Base-by-base conservation (phyloP, 2,888 invertebrate species). In the Heliothis peltigera region DNA sequence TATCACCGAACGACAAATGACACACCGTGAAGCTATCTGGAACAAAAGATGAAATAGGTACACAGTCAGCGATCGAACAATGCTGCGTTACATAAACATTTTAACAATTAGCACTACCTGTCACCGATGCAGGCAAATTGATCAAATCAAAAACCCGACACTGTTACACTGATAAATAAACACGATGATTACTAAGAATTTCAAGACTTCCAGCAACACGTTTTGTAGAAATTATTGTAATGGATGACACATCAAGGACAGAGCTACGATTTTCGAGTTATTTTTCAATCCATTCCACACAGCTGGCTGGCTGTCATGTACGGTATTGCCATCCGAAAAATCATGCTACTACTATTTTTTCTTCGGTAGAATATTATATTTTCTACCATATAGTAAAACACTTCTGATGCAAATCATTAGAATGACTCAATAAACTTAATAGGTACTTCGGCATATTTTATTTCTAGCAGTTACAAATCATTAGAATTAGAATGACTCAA, bases 161-260 rank as follows among this genome's bases (percentile, higher is more conserved):
- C 43, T 28, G 54, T 70, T 55, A 73, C 64, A 75, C 64, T 63
- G 67, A 71, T 58, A 64, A 67, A 71, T 60, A 64, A 79, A 68
- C 69, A 66, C 68, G 73, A 75, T 61, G 60, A 67, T 68, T 69
- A 77, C 73, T 73, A 61, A 67, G 75, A 83, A 81, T 80, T 77
- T 70, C 51, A 67, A 77, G 75, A 69, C 62, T 74, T 74, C 70
- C 75, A 84, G 85, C 75, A 89, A 85, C 89, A 92, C 89, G 91
- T 90, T 91, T 89, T 79, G 73, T 77, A 84, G 82, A 89, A 92
- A 88, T 85, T 88, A 88, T 87, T 87, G 88, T 84, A 91, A 92
- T 90, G 89, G 93, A 92, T 93, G 94, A 94, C 94, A 93, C 92
- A 93, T 90, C 94, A 93, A 94, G 91, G 92, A 91, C 92, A 89